Base-by-base conservation (phyloP, 2,797 vertebrate genomes). In the Mallotus villosus region DNA sequence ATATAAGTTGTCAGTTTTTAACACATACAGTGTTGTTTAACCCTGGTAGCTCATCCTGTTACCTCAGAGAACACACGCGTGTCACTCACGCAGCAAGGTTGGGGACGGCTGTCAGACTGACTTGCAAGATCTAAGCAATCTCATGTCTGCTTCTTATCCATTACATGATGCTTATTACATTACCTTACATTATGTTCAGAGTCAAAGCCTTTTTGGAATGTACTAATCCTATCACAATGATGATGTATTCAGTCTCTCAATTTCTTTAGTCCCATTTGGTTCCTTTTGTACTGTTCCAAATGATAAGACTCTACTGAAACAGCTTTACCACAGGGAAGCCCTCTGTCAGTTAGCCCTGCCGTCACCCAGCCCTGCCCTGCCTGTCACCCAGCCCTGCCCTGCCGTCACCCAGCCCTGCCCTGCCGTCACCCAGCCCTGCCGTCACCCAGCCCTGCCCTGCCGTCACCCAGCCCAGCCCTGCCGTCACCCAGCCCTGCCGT, bases 1-100 rank as follows among this genome's bases (percentile, higher is more conserved):
- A 89, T 87, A 84, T 88, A 88, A 86, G 91, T 91, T 91, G 86
- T 90, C 88, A 92, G 88, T 92, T 91, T 92, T 92, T 89, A 90
- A 91, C 85, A 82, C 81, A 81, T 82, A 90, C 91, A 91, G 86
- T 92, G 41, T 46, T 46, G 41, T 90, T 90, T 82, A 81, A 81
- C 86, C 8, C 5, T 34, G 32, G 32, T 8, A 34, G 32, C 32
- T 34, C 32, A 34, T 34, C 17, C 71, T 69, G 58, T 74, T 71
- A 84, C 83, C 78, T 78, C 76, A 75, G 80, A 70, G 29, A 63
- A 75, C 53, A 9, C 51, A 34, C 71, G 59, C 82, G 41, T 41
- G 9, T 46, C 41, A 46, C 7, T 34, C 32, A 7, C 32, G 1
- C 41, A 12, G 41, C 37, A 46, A 11, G 3, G 41, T 46, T 8